Evolutionary conservation across 2,797 vertebrate genomes (phyloP), one percentile per base, ranked within the genome.

Genomic region (Urosaurus nigricauda): DNA sequence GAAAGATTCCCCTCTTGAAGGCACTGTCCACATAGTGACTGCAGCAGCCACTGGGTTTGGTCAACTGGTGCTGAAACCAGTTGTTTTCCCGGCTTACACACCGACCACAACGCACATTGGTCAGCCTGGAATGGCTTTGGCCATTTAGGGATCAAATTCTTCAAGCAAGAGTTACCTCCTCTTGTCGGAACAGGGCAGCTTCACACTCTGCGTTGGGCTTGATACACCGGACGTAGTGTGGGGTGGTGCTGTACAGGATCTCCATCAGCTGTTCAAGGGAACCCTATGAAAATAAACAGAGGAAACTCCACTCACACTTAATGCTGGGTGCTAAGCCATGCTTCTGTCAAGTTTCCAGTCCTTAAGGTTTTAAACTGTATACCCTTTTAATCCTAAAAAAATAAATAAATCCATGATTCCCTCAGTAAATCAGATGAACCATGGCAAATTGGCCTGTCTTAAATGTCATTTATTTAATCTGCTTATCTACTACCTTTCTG

Each of bases 201-300:
- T 93, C 96, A 97, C 98, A 98, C 88, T 98, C 98, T 0, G 98
- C 96, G 1, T 99, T 99, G 1, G 99, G 99, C 94, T 99, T 99
- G 96, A 99, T 99, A 95, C 99, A 99, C 86, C 99, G 97, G 58
- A 99, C 98, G 96, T 99, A 99, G 89, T 99, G 99, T 5, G 99
- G 98, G 0, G 98, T 98, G 63, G 99, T 99, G 87, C 93, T 96
- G 63, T 98, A 96, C 74, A 99, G 94, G 89, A 99, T 97, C 94
- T 93, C 97, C 97, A 99, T 98, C 86, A 99, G 97, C 74, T 96
- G 98, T 83, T 99, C 98, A 77, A 99, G 97, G 2, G 99, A 99
- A 89, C 98, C 97, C 99, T 99, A 83, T 11, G 21, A 40, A 43
- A 26, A 17, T 24, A 75, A 40, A 43, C 3, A 74, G n/a, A 43